These are phyloP conservation scores for Danaus chrysippus DNA, from an alignment of 2,888 invertebrate genomes.

Conservation along the genomic window DNA sequence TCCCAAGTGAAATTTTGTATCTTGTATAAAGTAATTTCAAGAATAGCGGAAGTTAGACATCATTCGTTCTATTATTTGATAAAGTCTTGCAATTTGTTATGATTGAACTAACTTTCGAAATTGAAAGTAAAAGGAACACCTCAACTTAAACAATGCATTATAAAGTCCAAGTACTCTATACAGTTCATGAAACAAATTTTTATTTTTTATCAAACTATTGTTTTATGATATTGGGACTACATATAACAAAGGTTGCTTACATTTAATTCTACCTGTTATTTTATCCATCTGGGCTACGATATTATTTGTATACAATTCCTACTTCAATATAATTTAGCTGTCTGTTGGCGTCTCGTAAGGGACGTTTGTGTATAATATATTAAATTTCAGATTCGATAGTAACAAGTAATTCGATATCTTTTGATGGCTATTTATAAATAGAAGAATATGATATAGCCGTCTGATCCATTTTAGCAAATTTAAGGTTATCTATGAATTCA, in stretches of 20 bases:
- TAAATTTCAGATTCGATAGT: neutral
- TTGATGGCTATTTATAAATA: neutral
- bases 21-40: slow-evolving; percentile 31
- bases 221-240: too few species aligned
- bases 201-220: too few species aligned
- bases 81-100: slow-evolving; percentile 46
- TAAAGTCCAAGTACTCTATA: neutral
- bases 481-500: neutral
- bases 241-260: too few species aligned
- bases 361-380: neutral
- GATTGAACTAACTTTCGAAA: slow-evolving; percentile 50
- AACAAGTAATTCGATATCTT: neutral
- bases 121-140: slow-evolving; percentile 30
- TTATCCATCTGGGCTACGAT: too few species aligned
- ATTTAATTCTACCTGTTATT: too few species aligned
- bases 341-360: neutral
- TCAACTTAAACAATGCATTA: too few species aligned
- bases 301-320: neutral
- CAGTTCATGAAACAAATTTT: too few species aligned
- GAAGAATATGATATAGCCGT: neutral
- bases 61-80: slow-evolving; percentile 37
- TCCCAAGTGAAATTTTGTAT: slow-evolving; percentile 38
- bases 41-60: slow-evolving; percentile 35
- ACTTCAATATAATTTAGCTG: neutral
- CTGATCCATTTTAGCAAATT: neutral